A percentile compares a stretch with the other conserved stretches of the same genome.
Conservation (phyloP, 2,797 vertebrate species). For the Chrysocyon brachyurus region DNA sequence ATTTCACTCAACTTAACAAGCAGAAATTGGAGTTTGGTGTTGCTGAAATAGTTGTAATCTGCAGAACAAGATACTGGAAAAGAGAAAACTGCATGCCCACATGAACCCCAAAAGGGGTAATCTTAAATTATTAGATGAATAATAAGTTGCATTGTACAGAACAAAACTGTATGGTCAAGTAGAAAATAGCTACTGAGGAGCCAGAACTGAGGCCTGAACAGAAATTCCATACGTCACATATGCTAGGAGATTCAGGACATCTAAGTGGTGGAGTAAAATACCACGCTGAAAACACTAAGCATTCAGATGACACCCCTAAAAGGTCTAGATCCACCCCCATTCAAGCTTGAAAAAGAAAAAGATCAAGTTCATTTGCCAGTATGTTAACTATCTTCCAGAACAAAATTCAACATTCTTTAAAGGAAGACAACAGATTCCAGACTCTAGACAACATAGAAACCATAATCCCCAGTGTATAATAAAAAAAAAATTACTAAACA, state of each 20-base stretch:
- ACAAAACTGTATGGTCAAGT: neutral
- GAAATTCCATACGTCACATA: neutral
- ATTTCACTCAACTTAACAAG: neutral
- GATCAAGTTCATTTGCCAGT: neutral
- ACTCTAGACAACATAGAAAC: neutral
- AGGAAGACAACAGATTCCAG: neutral
- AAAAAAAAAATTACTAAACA: neutral
- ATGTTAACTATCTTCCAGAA: neutral
- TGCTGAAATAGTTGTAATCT: neutral
- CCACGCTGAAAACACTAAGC: neutral
- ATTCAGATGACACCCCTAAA: neutral
- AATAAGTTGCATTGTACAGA: neutral
- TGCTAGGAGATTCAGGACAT: neutral
- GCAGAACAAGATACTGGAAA: neutral
- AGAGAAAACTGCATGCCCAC: neutral
- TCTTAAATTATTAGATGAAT: neutral
- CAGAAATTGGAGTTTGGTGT: neutral
- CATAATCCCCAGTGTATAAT: neutral
- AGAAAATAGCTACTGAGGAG: neutral
- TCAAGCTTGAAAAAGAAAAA: neutral
- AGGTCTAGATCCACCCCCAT: neutral
- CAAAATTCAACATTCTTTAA: constrained; percentile 40
- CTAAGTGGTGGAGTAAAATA: neutral
- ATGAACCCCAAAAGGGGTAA: neutral
- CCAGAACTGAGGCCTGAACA: neutral